Evolutionary conservation across 2,797 vertebrate species (phyloP).

Genomic region (Neosilurus mollespiculum): DNA sequence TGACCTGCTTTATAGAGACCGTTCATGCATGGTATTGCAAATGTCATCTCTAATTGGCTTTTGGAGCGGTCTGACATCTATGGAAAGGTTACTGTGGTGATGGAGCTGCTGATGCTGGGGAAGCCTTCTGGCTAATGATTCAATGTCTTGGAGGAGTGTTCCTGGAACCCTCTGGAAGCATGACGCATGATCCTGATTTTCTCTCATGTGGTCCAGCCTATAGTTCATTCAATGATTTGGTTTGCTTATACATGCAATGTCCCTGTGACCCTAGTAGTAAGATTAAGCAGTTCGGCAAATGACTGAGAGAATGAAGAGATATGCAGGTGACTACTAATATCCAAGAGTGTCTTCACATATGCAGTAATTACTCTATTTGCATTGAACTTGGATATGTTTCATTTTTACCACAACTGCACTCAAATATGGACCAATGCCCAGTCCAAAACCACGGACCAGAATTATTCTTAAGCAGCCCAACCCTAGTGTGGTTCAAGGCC

Average conservation of each 20-base stretch:
- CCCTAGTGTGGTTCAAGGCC: background rate
- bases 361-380: background rate
- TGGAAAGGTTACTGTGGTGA: constrained; percentile 46
- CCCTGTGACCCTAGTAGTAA: no score
- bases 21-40: constrained; percentile 37
- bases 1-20: constrained; percentile 20
- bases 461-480: background rate
- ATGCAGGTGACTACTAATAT: background rate
- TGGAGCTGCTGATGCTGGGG: background rate
- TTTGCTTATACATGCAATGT: background rate
- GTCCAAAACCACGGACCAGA: background rate
- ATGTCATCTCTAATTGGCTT: constrained; percentile 55
- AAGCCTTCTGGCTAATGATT: constrained; percentile 1
- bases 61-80: constrained; percentile 34
- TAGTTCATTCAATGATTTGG: background rate
- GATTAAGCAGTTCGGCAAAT: no score
- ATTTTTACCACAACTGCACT: background rate
- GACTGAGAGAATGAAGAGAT: background rate
- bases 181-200: background rate
- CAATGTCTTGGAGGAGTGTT: constrained; percentile 2
- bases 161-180: constrained; percentile 8
- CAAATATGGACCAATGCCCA: background rate
- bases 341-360: background rate
- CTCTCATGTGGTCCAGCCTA: background rate
- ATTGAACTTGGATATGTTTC: background rate